Base-by-base conservation (phyloP, 92 coral and sea anemone genomes). In the Actinernus sp. region DNA sequence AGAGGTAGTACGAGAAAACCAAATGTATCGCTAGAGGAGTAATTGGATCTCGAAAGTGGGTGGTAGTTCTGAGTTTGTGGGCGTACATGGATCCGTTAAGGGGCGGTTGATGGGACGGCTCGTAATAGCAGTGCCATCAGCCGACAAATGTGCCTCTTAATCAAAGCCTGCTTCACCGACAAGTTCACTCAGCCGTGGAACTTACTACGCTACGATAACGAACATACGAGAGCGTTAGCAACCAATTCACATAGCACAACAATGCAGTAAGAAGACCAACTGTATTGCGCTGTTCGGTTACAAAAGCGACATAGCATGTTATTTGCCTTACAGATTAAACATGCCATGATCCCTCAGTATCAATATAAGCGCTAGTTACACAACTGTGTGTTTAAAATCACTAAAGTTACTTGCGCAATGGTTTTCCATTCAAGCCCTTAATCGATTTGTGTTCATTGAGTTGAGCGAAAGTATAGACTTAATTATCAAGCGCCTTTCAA, bases 31-130 rank as follows among this genome's bases (percentile, higher is more conserved):
- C 29, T 23, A 17, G 16, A 44, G 26, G 11, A 1, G 71, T 75
- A 40, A 68, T 45, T 38, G 46, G 79, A 59, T 21, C 63, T 36
- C 20, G 27, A 26, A 58, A 22, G 92, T 86, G 90, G 89, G 93
- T 70, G 92, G 97, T 63, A 86, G 81, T 17, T 26, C 25, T 49
- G 69, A 40, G 63, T 41, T 40, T 52, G 89, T 76, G 97, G 99
- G 99, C 99, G 99, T 91, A 52, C 23, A 77, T 54, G 82, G 85
- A 41, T 78, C 87, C 64, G 86, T 70, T 65, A 79, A 72, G 87
- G 98, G 99, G 97, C 99, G 99, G 91, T 57, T 68, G 52, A 65
- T 73, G 88, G 89, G 97, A 63, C 71, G 96, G 73, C 47, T 88
- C 33, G 26, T 70, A 78, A 82, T 78, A 77, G 81, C 76, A 72